phyloP scores from a whole-genome alignment of 2,797 vertebrate genomes.

The Pangasius krempfi region DNA sequence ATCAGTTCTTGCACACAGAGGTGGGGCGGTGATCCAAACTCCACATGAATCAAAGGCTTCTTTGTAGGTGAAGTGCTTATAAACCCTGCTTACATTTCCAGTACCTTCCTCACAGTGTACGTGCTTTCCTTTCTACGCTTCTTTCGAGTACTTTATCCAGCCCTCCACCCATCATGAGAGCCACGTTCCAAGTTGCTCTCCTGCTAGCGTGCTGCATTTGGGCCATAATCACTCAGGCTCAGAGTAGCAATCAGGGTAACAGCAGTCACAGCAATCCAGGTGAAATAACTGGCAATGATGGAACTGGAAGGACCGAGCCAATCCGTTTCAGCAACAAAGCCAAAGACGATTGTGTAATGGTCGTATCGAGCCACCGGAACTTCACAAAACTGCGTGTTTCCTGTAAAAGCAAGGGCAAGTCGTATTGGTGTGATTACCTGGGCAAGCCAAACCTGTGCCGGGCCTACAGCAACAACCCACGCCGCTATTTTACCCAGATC shows the following conservation, averaged over 20 bases:
- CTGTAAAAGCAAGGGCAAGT: slow-evolving; percentile 77
- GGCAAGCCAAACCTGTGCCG: slow-evolving; percentile 78
- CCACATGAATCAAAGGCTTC: slow-evolving; percentile 71
- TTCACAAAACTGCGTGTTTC: slow-evolving; percentile 77
- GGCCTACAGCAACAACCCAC: slow-evolving; percentile 80
- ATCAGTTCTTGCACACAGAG: slow-evolving; percentile 34
- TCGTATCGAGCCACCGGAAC: slow-evolving; percentile 69
- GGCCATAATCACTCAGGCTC: slow-evolving; percentile 69
- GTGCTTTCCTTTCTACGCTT: neutral
- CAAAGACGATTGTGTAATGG: slow-evolving; percentile 80
- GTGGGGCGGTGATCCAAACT: slow-evolving; percentile 8
- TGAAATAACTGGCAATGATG: slow-evolving; percentile 34
- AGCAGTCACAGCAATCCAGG: slow-evolving; percentile 52
- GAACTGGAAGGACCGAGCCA: slow-evolving; percentile 60
- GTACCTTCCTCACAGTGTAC: slow-evolving; percentile 53
- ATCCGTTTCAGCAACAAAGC: slow-evolving; percentile 82
- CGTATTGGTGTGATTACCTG: slow-evolving; percentile 78
- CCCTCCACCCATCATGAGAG: slow-evolving; percentile 39
- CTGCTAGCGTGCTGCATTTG: slow-evolving; percentile 66
- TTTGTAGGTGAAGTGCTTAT: slow-evolving; percentile 75
- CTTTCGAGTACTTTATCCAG: neutral
- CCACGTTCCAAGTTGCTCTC: slow-evolving; percentile 56
- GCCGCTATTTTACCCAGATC: slow-evolving; percentile 83
- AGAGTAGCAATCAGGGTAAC: slow-evolving; percentile 58
- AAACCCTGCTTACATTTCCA: slow-evolving; percentile 58